These are phyloP conservation scores for Parazoanthus atlanticus DNA, from an alignment of 92 coral and sea anemone genomes.

Conservation along the genomic window DNA sequence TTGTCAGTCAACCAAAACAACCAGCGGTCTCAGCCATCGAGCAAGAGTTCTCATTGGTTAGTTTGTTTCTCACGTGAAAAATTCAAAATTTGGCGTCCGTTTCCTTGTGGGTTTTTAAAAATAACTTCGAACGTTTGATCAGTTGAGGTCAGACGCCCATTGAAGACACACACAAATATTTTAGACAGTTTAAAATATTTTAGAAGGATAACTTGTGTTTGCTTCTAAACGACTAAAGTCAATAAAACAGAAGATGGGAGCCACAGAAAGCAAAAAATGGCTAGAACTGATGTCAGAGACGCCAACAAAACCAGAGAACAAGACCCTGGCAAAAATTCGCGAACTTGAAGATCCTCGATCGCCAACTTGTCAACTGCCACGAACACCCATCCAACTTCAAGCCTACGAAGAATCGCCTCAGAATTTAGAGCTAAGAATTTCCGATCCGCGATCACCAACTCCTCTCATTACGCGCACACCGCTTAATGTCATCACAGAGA, in stretches of 20 bases:
- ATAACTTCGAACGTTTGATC: constrained; percentile 39
- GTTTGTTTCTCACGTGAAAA: constrained; percentile 37
- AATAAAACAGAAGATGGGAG: constrained; percentile 70
- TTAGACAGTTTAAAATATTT: background rate
- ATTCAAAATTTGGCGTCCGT: constrained; percentile 44
- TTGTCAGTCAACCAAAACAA: background rate
- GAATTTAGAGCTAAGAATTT: constrained; percentile 59
- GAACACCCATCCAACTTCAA: constrained; percentile 88
- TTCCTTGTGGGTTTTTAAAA: background rate
- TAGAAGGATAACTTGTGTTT: background rate
- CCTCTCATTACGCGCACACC: constrained; percentile 78
- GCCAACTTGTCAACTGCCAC: constrained; percentile 65
- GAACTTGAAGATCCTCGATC: constrained; percentile 84
- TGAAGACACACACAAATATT: constrained; percentile 9
- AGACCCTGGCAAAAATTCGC: constrained; percentile 52
- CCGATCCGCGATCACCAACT: constrained; percentile 96
- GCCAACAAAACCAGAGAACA: constrained; percentile 60
- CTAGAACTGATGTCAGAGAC: constrained; percentile 73
- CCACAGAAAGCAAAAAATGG: constrained; percentile 88
- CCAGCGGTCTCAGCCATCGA: constrained; percentile 37
- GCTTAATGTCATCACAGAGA: constrained; percentile 29
- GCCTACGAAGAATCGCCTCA: constrained; percentile 77
- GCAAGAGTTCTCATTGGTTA: constrained; percentile 47
- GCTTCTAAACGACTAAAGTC: background rate
- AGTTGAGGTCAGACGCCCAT: constrained; percentile 22